These are phyloP conservation scores for Castor canadensis DNA, from an alignment of 2,113 vertebrate genomes.

Conservation along the genomic window DNA sequence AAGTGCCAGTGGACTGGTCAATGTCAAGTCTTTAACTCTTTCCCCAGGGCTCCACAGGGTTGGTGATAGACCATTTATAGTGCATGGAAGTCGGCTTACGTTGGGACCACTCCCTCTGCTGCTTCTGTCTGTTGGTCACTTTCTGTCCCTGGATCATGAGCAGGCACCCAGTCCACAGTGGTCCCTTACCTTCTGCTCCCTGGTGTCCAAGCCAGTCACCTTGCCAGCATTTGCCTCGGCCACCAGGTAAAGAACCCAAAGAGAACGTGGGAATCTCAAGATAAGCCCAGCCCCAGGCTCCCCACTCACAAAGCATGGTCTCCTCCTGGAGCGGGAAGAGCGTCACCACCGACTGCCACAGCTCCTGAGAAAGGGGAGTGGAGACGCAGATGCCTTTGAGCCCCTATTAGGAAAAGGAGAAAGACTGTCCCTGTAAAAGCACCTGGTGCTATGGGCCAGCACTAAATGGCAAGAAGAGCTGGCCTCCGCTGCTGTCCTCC, in stretches of 20 bases:
- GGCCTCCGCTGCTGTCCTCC: background rate
- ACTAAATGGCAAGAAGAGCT: background rate
- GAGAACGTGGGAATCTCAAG: background rate
- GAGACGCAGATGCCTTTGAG: rapidly evolving
- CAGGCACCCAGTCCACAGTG: background rate
- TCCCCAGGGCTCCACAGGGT: too few relatives aligned
- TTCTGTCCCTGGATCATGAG: too few relatives aligned
- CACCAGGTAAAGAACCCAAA: background rate
- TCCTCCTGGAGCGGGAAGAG: background rate
- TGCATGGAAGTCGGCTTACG: rapidly evolving
- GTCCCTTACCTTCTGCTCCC: background rate
- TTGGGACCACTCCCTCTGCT: background rate
- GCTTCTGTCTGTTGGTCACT: too few relatives aligned
- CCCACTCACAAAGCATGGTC: background rate
- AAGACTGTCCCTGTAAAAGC: background rate
- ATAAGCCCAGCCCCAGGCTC: background rate
- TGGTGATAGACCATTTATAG: background rate
- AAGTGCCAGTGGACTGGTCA: background rate
- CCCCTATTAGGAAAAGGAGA: background rate
- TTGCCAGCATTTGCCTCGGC: background rate
- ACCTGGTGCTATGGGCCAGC: background rate
- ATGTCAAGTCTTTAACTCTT: rapidly evolving
- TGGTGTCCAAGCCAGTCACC: background rate
- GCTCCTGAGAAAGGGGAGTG: too few relatives aligned
- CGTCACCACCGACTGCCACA: rapidly evolving